These are phyloP conservation scores for Chromobotia macracanthus DNA, from an alignment of 2,797 vertebrate genomes.

Conservation along the genomic window DNA sequence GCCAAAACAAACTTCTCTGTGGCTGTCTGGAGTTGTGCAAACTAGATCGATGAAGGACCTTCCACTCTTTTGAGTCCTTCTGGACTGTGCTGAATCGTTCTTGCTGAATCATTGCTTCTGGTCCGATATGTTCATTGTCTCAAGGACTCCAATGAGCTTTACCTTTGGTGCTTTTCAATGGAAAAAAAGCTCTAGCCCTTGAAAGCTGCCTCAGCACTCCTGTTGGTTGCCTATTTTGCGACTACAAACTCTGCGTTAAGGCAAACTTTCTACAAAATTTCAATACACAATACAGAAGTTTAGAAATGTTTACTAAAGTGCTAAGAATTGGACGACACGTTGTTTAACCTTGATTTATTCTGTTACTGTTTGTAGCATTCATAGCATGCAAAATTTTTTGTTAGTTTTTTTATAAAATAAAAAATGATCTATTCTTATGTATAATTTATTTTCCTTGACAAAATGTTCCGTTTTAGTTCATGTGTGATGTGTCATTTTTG, in stretches of 20 bases:
- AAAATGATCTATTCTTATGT: background rate
- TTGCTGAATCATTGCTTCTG: slow-evolving; percentile 75
- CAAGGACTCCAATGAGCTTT: slow-evolving; percentile 54
- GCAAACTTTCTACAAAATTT: slow-evolving; percentile 5
- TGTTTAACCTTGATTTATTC: slow-evolving; percentile 6
- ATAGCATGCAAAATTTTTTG: slow-evolving; percentile 11
- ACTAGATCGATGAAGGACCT: slow-evolving; percentile 75
- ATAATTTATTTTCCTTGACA: slow-evolving; percentile 17
- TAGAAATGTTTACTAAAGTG: slow-evolving; percentile 25
- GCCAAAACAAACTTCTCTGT: slow-evolving; percentile 72
- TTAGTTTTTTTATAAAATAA: slow-evolving; percentile 9
- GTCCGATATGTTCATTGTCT: slow-evolving; percentile 66
- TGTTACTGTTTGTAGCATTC: background rate
- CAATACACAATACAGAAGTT: slow-evolving; percentile 24
- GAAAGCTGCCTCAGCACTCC: slow-evolving; percentile 55
- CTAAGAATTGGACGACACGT: background rate
- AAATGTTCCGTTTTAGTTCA: background rate
- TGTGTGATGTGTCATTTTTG: background rate
- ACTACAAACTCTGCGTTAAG: slow-evolving; percentile 22
- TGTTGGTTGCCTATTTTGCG: slow-evolving; percentile 45
- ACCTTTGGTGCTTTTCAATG: slow-evolving; percentile 61
- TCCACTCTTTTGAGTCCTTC: slow-evolving; percentile 67
- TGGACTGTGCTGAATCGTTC: slow-evolving; percentile 71
- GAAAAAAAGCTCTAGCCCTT: slow-evolving; percentile 57
- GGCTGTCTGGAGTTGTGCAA: slow-evolving; percentile 69